phyloP scores from a whole-genome alignment of 2,113 vertebrate species.

The Chascanopsetta lugubris region DNA sequence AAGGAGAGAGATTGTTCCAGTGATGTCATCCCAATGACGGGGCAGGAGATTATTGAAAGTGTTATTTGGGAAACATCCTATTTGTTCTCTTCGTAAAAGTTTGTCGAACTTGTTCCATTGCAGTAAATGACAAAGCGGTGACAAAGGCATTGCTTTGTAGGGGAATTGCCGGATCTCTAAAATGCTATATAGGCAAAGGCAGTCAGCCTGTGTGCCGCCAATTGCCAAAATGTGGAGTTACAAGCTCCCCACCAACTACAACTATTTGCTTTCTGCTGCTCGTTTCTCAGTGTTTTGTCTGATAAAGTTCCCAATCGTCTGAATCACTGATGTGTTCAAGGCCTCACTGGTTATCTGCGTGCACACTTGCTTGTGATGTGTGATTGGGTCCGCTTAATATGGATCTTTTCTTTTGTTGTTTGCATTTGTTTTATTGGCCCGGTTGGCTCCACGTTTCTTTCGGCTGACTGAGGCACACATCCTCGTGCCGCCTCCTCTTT shows the following conservation, averaged over 20 bases:
- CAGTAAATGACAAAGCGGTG: conserved; percentile 7
- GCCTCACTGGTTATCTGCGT: conserved; percentile 11
- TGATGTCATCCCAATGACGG: conserved; percentile 13
- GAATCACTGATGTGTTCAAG: conserved; percentile 35
- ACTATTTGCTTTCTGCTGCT: conserved; percentile 17
- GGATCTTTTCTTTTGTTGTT: conserved; percentile 32
- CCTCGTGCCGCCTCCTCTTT: conserved; percentile 19
- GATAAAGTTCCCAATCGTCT: conserved; percentile 36
- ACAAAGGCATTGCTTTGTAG: neutral
- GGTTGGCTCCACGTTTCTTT: conserved; percentile 49
- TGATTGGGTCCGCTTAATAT: conserved; percentile 47
- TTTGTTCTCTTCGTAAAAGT: conserved; percentile 19
- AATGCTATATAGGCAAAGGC: neutral
- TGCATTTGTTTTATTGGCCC: conserved; percentile 56
- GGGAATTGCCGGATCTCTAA: conserved; percentile 5
- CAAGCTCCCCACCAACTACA: conserved; percentile 27
- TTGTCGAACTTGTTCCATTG: conserved; percentile 7
- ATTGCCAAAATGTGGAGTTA: conserved; percentile 17
- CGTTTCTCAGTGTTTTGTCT: conserved; percentile 40
- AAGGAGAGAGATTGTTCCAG: conserved; percentile 19
- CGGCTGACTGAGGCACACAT: conserved; percentile 50
- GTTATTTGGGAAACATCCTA: conserved; percentile 29
- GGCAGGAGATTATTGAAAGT: conserved; percentile 26
- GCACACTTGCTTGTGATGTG: conserved; percentile 19
- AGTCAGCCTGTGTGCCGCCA: neutral